phyloP scores from a whole-genome alignment of 2,797 vertebrate genomes.

The Hephaestus fuliginosus region DNA sequence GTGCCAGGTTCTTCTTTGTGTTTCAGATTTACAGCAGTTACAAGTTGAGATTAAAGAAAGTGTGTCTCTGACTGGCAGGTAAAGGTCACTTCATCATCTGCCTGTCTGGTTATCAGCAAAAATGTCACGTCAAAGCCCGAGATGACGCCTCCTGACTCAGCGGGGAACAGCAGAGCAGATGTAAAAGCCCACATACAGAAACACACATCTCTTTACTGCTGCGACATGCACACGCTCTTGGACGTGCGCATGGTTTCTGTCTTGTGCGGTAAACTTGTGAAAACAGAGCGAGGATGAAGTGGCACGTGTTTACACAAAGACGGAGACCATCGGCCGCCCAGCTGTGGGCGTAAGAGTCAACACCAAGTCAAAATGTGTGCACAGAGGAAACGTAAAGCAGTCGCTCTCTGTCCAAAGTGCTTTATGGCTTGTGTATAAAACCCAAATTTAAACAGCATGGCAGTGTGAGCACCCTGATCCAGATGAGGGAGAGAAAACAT shows the following conservation, averaged over 20 bases:
- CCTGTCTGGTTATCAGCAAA: background rate
- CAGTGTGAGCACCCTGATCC: background rate
- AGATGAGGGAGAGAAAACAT: background rate
- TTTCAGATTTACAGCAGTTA: background rate
- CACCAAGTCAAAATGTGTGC: constrained; percentile 8
- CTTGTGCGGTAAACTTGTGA: constrained; percentile 27
- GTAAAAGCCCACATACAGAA: background rate
- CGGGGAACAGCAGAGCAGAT: background rate
- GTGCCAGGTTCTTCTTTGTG: background rate
- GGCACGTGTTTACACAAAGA: constrained; percentile 61
- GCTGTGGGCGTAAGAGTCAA: constrained; percentile 34
- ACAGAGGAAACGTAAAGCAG: constrained; percentile 30
- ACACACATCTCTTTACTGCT: background rate
- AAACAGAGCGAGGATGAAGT: constrained; percentile 41
- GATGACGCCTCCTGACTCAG: background rate
- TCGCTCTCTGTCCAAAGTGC: background rate
- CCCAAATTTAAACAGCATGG: constrained; percentile 15
- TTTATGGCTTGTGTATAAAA: constrained; percentile 61
- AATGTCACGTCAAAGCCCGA: background rate
- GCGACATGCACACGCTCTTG: too few relatives aligned
- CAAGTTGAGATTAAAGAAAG: background rate
- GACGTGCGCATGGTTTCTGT: constrained; percentile 9
- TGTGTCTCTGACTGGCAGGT: background rate
- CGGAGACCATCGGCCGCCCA: background rate
- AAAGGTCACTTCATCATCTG: constrained; percentile 10